phyloP scores from a whole-genome alignment of 2,797 vertebrate genomes.

The Cephalopachus bancanus region DNA sequence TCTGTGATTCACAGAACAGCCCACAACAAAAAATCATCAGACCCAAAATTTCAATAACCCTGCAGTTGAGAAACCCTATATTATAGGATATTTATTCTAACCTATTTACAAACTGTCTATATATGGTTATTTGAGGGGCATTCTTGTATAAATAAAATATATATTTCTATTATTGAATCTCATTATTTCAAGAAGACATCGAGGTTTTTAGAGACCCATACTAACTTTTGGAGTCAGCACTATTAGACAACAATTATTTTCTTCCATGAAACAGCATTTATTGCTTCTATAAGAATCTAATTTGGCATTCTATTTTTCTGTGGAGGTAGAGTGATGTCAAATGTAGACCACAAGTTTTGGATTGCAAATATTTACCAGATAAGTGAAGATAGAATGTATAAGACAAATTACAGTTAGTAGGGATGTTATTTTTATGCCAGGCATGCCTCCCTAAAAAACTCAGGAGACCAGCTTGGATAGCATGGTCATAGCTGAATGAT shows the following conservation, averaged over 20 bases:
- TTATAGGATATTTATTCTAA: not conserved
- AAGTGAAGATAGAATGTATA: not conserved
- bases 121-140: not conserved
- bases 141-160: not conserved
- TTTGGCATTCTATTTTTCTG: not conserved
- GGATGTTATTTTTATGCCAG: conserved; percentile 28
- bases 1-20: not conserved
- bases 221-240: not conserved
- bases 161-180: not conserved
- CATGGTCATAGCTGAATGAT: not conserved
- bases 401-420: not conserved
- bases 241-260: not conserved
- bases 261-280: not conserved
- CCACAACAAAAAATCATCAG: not conserved
- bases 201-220: not conserved
- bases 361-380: conserved; percentile 46
- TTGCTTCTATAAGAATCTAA: not conserved
- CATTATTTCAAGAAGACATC: not conserved
- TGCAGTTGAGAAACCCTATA: not conserved
- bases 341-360: conserved; percentile 11
- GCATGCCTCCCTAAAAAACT: conserved; percentile 38
- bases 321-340: not conserved
- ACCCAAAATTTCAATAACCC: not conserved
- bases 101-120: not conserved
- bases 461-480: not conserved